phyloP scores from a whole-genome alignment of 2,888 invertebrate species.

The Drosophila pseudotalamancana region DNA sequence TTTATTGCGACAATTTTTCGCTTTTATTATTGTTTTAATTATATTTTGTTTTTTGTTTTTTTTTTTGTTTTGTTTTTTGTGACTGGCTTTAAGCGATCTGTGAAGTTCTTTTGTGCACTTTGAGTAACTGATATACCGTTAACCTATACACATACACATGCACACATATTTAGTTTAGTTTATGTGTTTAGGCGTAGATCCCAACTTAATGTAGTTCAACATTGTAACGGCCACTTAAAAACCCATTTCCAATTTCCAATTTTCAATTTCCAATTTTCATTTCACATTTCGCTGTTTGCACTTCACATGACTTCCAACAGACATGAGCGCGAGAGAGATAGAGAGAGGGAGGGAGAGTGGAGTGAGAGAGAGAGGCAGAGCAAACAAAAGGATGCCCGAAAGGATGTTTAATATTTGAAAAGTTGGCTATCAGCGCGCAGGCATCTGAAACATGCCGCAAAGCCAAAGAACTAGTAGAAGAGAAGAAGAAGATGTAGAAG shows the following conservation, averaged over 20 bases:
- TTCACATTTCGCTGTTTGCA: constrained; percentile 54
- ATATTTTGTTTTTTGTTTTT: constrained; percentile 13
- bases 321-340: background rate
- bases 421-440: constrained; percentile 46
- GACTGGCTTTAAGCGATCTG: constrained; percentile 27
- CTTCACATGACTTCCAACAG: constrained; percentile 66
- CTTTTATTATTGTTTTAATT: constrained; percentile 43
- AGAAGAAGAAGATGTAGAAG: too few relatives aligned
- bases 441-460: constrained; percentile 40
- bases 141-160: background rate
- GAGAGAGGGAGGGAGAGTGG: background rate
- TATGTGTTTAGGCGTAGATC: constrained; percentile 1
- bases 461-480: too few relatives aligned
- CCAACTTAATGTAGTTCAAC: constrained; percentile 5
- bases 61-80: constrained; percentile 22
- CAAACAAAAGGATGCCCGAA: constrained; percentile 63
- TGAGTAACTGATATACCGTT: constrained; percentile 37
- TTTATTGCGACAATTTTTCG: constrained; percentile 71
- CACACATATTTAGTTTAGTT: too few relatives aligned
- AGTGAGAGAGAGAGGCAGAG: background rate
- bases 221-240: constrained; percentile 57
- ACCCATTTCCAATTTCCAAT: constrained; percentile 34
- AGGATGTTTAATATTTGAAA: constrained; percentile 72
- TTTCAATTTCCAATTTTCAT: constrained; percentile 7
- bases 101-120: constrained; percentile 29